Evolutionary conservation across 2,888 invertebrate genomes (phyloP).

Genomic region (Yponomeuta cagnagella): DNA sequence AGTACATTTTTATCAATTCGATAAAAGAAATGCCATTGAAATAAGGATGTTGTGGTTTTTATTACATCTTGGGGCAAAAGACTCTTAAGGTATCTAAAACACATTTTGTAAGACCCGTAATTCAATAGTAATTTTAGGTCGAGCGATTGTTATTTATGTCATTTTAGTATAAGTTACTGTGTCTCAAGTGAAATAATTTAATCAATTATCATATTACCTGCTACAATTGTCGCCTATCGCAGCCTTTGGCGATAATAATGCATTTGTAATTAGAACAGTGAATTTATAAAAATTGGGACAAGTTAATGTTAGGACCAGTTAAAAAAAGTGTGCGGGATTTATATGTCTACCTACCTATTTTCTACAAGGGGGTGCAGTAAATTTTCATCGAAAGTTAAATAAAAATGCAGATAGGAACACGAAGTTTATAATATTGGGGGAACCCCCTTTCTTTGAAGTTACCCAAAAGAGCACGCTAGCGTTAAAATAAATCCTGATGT

Average conservation of each 20-base stretch:
- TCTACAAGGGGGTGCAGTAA: conserved; percentile 55
- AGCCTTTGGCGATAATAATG: no score
- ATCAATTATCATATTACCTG: no score
- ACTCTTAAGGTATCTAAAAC: no score
- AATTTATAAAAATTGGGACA: neutral
- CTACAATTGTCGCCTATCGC: no score
- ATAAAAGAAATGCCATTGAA: neutral
- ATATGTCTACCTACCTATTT: conserved; percentile 17
- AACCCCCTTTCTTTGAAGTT: conserved; percentile 54
- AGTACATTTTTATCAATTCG: no score
- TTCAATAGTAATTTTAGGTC: no score
- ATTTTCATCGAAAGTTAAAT: conserved; percentile 69
- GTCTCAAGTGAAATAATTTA: no score
- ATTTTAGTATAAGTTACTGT: no score
- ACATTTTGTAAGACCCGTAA: no score
- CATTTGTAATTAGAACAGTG: no score
- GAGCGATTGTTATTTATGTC: no score
- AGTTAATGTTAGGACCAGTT: conserved; percentile 23
- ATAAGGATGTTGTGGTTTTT: neutral
- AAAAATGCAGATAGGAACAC: conserved; percentile 58
- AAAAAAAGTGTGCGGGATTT: conserved; percentile 27
- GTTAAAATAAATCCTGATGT: conserved; percentile 26
- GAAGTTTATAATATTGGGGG: conserved; percentile 47
- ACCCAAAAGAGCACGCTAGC: conserved; percentile 29
- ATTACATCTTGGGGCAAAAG: conserved; percentile 16